Conservation (phyloP, 2,113 vertebrate species). For the Hemichromis elongatus region DNA sequence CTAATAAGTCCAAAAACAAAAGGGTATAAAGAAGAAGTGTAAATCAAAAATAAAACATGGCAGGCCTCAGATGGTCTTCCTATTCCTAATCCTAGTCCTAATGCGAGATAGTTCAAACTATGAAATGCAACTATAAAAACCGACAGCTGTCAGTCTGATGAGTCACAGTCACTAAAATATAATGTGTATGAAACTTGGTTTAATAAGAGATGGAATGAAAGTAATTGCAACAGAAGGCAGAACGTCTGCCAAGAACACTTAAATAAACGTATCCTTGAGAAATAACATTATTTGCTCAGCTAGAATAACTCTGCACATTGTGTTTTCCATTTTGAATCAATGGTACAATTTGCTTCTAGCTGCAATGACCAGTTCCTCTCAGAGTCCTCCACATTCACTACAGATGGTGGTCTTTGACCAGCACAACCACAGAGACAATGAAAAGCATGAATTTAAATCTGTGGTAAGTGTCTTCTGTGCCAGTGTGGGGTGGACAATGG, state of each 20-base stretch:
- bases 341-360: background rate
- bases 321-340: background rate
- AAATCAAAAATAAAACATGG: background rate
- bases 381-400: too few species aligned
- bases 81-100: background rate
- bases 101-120: background rate
- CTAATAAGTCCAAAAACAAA: background rate
- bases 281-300: slow-evolving; percentile 23
- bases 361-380: background rate
- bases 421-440: too few species aligned
- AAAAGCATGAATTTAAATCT: too few species aligned
- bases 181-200: background rate
- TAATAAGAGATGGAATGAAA: background rate
- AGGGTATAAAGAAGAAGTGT: background rate
- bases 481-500: too few species aligned
- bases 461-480: too few species aligned
- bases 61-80: background rate
- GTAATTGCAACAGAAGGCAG: background rate
- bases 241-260: background rate
- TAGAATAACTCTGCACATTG: background rate
- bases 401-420: too few species aligned
- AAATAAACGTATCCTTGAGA: background rate
- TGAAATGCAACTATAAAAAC: background rate
- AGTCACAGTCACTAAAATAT: background rate
- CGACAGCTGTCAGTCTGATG: background rate